Evolutionary conservation across 1,140 invertebrate genomes (phyloP).

Genomic region (Orussus abietinus): DNA sequence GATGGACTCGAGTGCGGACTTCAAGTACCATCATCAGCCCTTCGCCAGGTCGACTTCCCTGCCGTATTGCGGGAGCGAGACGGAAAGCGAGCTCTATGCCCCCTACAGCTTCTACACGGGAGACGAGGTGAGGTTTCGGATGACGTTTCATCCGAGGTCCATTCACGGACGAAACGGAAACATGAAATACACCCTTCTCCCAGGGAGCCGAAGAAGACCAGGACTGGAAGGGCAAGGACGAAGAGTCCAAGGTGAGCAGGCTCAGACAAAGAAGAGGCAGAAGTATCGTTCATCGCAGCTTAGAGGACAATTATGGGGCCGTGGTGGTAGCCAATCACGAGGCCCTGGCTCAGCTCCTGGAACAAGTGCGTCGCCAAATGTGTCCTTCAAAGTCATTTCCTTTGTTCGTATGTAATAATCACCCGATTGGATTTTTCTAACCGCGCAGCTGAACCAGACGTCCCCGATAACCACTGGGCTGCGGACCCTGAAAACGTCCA

Average conservation of each 20-base stretch:
- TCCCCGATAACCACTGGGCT: slow-evolving; percentile 61
- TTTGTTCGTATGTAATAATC: too few relatives aligned
- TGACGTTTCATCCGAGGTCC: slow-evolving; percentile 11
- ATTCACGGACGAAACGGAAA: too few relatives aligned
- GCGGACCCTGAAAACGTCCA: slow-evolving; percentile 67
- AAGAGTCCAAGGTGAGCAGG: slow-evolving; percentile 51
- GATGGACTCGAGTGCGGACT: slow-evolving; percentile 47
- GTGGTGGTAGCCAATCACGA: slow-evolving; percentile 86
- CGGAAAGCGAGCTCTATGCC: slow-evolving; percentile 75
- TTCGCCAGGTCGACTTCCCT: slow-evolving; percentile 61
- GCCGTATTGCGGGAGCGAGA: slow-evolving; percentile 77
- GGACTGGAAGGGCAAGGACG: slow-evolving; percentile 51
- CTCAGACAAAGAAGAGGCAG: slow-evolving; percentile 70
- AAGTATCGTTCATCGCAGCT: slow-evolving; percentile 73
- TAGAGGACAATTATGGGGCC: slow-evolving; percentile 84
- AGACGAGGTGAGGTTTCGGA: slow-evolving; percentile 39
- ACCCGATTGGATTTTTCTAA: too few relatives aligned
- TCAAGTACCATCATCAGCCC: slow-evolving; percentile 40
- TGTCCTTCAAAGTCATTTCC: too few relatives aligned
- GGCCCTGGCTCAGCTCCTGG: slow-evolving; percentile 76
- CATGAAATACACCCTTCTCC: too few relatives aligned
- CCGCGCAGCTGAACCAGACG: slow-evolving; percentile 68
- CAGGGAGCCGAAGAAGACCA: slow-evolving; percentile 56
- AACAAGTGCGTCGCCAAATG: slow-evolving; percentile 71
- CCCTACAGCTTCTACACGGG: slow-evolving; percentile 69